phyloP scores from a whole-genome alignment of 2,113 vertebrate genomes.

The Pleuronectes platessa region DNA sequence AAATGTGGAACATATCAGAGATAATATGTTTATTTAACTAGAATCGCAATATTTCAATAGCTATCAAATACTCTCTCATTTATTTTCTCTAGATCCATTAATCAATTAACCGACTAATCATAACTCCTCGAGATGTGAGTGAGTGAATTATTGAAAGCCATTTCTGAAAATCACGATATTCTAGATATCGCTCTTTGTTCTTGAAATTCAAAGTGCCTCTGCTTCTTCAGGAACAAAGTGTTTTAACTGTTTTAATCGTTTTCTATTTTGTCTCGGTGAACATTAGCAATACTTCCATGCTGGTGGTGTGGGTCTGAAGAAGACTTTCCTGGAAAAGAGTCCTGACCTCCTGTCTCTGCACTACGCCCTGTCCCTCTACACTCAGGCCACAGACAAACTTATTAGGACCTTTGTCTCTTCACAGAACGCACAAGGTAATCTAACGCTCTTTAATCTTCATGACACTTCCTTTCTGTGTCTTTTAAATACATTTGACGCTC shows the following conservation, averaged over 20 bases:
- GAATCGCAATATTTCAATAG: no score
- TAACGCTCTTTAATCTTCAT: neutral
- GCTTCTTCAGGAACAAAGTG: neutral
- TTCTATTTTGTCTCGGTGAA: neutral
- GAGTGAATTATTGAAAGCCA: no score
- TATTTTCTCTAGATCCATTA: no score
- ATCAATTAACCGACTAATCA: no score
- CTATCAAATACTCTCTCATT: no score
- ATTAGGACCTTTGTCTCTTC: constrained; percentile 98
- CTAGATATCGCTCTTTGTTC: no score
- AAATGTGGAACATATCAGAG: no score
- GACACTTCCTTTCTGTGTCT: neutral
- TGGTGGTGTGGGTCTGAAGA: constrained; percentile 96
- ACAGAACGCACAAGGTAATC: constrained; percentile 91
- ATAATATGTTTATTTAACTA: no score
- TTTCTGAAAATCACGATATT: no score
- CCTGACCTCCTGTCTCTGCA: constrained; percentile 94
- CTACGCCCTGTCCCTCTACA: constrained; percentile 97
- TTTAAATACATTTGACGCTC: neutral
- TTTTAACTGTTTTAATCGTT: neutral
- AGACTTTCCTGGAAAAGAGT: constrained; percentile 98
- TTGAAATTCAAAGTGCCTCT: neutral
- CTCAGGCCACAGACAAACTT: constrained; percentile 97
- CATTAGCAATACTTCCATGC: constrained; percentile 98
- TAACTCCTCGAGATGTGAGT: no score